Base-by-base conservation (phyloP, 2,113 vertebrate genomes). In the Sinosuthora webbiana region DNA sequence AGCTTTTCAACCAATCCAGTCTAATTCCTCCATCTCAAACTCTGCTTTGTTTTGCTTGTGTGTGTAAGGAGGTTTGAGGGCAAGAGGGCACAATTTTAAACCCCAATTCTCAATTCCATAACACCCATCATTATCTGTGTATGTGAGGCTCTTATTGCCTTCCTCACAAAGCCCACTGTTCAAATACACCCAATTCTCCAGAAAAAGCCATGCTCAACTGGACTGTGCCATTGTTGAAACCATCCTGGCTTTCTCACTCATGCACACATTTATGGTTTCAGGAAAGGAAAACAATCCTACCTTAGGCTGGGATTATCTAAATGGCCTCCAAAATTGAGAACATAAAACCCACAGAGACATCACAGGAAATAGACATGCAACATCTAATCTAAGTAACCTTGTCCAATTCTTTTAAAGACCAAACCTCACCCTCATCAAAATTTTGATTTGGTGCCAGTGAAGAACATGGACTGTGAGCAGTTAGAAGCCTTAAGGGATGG, bases 51-150 rank as follows among this genome's bases (percentile, higher is more conserved):
- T 95, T 92, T 97, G 78, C 95, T 95, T 97, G 97, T 96, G 82
- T 97, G 87, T 94, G 52, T 90, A 97, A 97, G 93, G 96, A 97
- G 92, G 86, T 91, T 94, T 59, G 79, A 96, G 96, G 96, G 96
- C 96, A 96, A 65, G 60, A 83, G 37, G 97, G 96, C 95, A 92
- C 95, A 94, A 87, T 97, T 97, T 97, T 93, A 97, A 98, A 97
- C 75, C 88, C 74, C 64, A 89, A 44, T 62, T 90, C 90, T 70
- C 95, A 94, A 74, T 94, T 96, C 96, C 84, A 94, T 97, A 97
- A 95, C 94, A 96, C 94, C 92, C 92, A 95, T 97, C 96, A 96
- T 97, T 96, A 96, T 96, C 95, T 94, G 83, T 95, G 85, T 52
- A 84, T 44, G 70, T 33, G 64, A 91, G 91, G 78, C 69, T 35